phyloP scores from a whole-genome alignment of 2,797 vertebrate genomes.

The Botia almorhae region DNA sequence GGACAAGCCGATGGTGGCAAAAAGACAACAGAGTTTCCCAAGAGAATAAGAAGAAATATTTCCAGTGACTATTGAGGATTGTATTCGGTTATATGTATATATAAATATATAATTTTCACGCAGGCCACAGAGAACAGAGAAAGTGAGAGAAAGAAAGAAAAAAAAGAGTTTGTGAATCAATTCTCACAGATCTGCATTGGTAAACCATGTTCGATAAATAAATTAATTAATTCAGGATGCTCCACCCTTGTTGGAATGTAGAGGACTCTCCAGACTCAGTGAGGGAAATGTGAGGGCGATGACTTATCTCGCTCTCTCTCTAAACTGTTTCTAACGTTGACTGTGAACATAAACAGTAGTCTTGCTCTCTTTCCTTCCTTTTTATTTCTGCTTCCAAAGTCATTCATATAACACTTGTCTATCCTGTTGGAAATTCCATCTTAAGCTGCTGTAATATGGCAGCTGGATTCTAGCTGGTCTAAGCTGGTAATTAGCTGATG shows the following conservation, averaged over 20 bases:
- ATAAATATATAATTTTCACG: background rate
- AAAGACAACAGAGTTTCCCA: slow-evolving; percentile 9
- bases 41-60: slow-evolving; percentile 21
- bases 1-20: slow-evolving; percentile 12
- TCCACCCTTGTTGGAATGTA: slow-evolving; percentile 78
- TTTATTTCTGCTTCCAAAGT: slow-evolving; percentile 19
- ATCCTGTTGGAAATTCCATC: background rate
- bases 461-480: background rate
- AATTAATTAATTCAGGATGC: slow-evolving; percentile 63
- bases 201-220: slow-evolving; percentile 29
- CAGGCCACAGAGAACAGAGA: slow-evolving; percentile 48
- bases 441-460: background rate
- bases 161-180: slow-evolving; percentile 15
- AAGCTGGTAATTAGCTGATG: background rate
- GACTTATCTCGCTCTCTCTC: slow-evolving; percentile 63
- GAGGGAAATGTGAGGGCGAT: slow-evolving; percentile 81
- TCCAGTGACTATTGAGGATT: slow-evolving; percentile 33
- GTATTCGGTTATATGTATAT: background rate
- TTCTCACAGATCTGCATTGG: slow-evolving; percentile 17
- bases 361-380: slow-evolving; percentile 37
- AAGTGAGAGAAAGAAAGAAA: slow-evolving; percentile 58
- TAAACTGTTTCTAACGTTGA: slow-evolving; percentile 36
- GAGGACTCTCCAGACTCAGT: slow-evolving; percentile 76
- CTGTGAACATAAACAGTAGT: slow-evolving; percentile 61
- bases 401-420: background rate